Evolutionary conservation across 2,797 vertebrate genomes (phyloP).

Genomic region (Psittacula echo): DNA sequence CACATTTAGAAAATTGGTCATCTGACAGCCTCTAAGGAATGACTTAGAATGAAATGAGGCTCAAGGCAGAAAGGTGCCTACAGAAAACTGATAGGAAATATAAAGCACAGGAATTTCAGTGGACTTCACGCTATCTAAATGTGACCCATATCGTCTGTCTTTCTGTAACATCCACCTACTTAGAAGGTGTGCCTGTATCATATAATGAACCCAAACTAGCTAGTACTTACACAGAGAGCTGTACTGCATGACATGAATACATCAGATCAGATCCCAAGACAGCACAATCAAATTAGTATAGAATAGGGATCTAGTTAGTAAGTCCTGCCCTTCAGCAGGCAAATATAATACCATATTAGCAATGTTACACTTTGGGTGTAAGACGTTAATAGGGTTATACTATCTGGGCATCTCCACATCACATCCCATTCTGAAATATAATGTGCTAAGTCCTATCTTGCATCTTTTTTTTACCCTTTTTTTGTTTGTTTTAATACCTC

Average conservation of each 20-base stretch:
- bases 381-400: neutral
- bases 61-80: neutral
- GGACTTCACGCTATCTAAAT: neutral
- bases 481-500: neutral
- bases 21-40: neutral
- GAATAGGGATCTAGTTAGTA: neutral
- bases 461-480: neutral
- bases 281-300: neutral
- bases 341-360: conserved; percentile 1
- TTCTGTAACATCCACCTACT: neutral
- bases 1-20: neutral
- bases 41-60: neutral
- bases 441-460: neutral
- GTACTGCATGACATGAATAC: neutral
- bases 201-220: neutral
- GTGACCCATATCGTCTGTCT: neutral
- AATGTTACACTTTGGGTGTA: neutral
- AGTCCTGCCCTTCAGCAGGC: neutral
- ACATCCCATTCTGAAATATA: neutral
- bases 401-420: neutral
- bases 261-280: neutral
- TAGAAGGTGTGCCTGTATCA: neutral
- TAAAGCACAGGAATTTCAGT: accelerated
- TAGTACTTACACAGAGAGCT: neutral
- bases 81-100: neutral